phyloP scores from a whole-genome alignment of 2,888 invertebrate species.

The Anorthoa munda region DNA sequence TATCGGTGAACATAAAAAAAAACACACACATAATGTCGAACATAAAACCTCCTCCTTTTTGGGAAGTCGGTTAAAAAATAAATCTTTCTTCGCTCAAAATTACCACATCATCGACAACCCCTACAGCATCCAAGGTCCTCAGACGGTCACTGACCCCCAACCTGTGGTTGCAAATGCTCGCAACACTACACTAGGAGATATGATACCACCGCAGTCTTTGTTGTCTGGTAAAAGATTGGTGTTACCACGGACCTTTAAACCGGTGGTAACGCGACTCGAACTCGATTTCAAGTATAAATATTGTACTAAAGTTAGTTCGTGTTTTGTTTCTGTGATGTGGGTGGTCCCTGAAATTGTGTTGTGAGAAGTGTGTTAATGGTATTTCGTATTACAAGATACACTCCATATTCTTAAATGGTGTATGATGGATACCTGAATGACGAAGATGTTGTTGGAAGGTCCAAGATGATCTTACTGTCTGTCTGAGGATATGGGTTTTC shows the following conservation, averaged over 20 bases:
- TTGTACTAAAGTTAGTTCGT: background rate
- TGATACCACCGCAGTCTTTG: slow-evolving; percentile 59
- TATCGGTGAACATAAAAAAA: no score
- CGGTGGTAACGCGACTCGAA: slow-evolving; percentile 30
- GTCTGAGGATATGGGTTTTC: no score
- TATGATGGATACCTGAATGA: background rate
- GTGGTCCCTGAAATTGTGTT: slow-evolving; percentile 5
- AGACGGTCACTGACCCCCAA: slow-evolving; percentile 63
- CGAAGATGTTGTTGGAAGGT: no score
- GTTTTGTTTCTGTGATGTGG: slow-evolving; percentile 17
- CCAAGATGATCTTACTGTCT: no score
- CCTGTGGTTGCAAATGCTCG: slow-evolving; percentile 49
- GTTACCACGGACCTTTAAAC: slow-evolving; percentile 33
- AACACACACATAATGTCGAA: no score
- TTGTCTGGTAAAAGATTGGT: slow-evolving; percentile 61
- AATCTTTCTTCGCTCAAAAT: background rate
- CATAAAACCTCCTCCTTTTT: no score
- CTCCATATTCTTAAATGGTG: background rate
- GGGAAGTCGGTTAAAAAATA: no score
- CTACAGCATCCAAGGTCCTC: slow-evolving; percentile 3
- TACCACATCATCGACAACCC: slow-evolving; percentile 1
- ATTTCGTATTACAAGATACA: background rate
- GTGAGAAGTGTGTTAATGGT: background rate
- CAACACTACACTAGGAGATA: slow-evolving; percentile 50
- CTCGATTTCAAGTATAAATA: slow-evolving; percentile 31